Evolutionary conservation across 2,113 vertebrate genomes (phyloP).

Genomic region (Hydropotes inermis): DNA sequence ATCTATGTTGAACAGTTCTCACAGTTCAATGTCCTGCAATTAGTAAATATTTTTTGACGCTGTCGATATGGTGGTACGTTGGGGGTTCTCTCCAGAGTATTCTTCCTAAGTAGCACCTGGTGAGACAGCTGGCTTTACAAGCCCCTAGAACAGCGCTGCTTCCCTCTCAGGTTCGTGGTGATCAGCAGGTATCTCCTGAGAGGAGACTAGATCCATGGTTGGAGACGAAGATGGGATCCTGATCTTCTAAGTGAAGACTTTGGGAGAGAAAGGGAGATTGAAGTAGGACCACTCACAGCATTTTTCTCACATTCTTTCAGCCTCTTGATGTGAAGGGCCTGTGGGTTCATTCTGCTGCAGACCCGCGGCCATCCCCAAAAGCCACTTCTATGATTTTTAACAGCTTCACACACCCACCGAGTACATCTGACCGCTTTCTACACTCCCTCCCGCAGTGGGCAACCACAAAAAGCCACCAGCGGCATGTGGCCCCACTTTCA

Average conservation of each 20-base stretch:
- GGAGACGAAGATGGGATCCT: background rate
- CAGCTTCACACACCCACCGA: background rate
- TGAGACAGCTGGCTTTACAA: background rate
- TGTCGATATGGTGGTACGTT: background rate
- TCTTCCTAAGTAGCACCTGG: background rate
- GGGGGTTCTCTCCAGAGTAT: background rate
- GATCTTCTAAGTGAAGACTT: background rate
- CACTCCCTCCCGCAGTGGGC: background rate
- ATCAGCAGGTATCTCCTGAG: background rate
- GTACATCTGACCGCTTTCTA: background rate
- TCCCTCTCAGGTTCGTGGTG: rapidly evolving
- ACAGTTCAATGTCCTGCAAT: background rate
- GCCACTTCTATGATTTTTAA: background rate
- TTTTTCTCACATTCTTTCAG: background rate
- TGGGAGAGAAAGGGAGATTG: background rate
- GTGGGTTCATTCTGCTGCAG: background rate
- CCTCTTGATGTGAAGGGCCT: background rate
- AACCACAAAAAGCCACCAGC: conserved; percentile 57
- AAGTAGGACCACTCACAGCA: rapidly evolving
- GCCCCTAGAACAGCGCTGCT: background rate
- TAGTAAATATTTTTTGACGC: background rate
- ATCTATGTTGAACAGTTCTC: background rate
- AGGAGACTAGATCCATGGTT: background rate
- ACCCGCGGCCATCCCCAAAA: background rate
- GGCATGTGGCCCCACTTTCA: conserved; percentile 23